phyloP scores from a whole-genome alignment of 1,140 invertebrate genomes.

The Uloborus diversus region DNA sequence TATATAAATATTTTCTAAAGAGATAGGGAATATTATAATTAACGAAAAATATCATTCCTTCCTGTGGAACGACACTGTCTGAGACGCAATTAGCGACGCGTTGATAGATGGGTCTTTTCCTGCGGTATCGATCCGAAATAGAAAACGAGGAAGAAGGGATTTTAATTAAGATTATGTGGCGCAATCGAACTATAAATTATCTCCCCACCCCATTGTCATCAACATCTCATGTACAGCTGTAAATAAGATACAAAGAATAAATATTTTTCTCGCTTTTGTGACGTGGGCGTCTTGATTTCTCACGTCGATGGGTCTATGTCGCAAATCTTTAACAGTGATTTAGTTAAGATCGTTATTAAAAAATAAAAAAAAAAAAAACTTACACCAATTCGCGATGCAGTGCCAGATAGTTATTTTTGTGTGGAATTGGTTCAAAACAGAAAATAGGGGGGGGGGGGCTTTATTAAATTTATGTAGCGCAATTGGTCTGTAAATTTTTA shows the following conservation, averaged over 20 bases:
- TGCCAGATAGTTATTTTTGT: too few relatives aligned
- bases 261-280: not conserved
- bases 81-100: constrained; percentile 27
- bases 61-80: not conserved
- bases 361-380: not conserved
- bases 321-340: too few relatives aligned
- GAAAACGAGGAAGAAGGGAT: not conserved
- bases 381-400: too few relatives aligned
- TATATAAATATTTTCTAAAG: too few relatives aligned
- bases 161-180: constrained; percentile 38
- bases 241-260: constrained; percentile 12
- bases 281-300: too few relatives aligned
- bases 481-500: too few relatives aligned
- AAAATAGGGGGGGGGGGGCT: too few relatives aligned
- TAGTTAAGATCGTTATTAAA: not conserved
- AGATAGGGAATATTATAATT: too few relatives aligned
- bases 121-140: constrained; percentile 20
- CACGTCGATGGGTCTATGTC: too few relatives aligned
- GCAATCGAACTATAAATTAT: constrained; percentile 35
- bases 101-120: constrained; percentile 1
- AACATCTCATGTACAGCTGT: not conserved
- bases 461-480: too few relatives aligned
- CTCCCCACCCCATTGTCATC: constrained; percentile 1
- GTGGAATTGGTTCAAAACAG: too few relatives aligned
- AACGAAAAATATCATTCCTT: not conserved